Base-by-base conservation (phyloP, 2,113 vertebrate genomes). In the Geothlypis trichas region DNA sequence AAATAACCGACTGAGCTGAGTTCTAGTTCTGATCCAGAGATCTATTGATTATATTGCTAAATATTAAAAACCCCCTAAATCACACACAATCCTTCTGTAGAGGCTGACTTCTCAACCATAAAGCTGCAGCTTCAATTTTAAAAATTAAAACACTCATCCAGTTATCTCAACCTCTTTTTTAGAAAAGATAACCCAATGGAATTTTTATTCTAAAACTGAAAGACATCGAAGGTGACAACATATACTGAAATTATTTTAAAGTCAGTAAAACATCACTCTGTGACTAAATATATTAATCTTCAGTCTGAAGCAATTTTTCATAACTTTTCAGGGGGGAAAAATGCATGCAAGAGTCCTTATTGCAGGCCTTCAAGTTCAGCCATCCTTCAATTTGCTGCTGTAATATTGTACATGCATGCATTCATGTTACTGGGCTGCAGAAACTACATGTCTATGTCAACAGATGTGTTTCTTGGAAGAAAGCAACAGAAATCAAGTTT, bases 381-480 rank as follows among this genome's bases (percentile, higher is more conserved):
- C 63, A 73, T 31, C 51, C 39, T n/a, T 57, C 59, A 78, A 35
- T 59, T 73, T 90, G 52, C 84, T 86, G 75, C 72, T 75, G 1
- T 66, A 93, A 83, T 46, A 82, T 47, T 67, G 76, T 75, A 86
- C 51, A 49, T 16, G 62, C 47, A 46, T 13, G 59, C 80, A 95
- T 92, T 63, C 89, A 77, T 22, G 51, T 89, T 90, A 91, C 92
- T 83, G 88, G 91, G 77, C 76, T 94, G 82, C 85, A 95, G 92
- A 96, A 96, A 90, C 35, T 93, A 75, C 93, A 96, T 41, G 87
- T 91, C 95, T 88, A 24, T 94, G 87, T 96, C 95, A 96, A 97
- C 93, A 97, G 95, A 95, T 97, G 95, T 90, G 93, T 84, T 96
- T 97, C 90, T 96, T 94, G 95, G 93, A 97, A 97, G 86, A 74